Evolutionary conservation across 2,888 invertebrate species (phyloP).

Genomic region (Gandaritis pyraliata): DNA sequence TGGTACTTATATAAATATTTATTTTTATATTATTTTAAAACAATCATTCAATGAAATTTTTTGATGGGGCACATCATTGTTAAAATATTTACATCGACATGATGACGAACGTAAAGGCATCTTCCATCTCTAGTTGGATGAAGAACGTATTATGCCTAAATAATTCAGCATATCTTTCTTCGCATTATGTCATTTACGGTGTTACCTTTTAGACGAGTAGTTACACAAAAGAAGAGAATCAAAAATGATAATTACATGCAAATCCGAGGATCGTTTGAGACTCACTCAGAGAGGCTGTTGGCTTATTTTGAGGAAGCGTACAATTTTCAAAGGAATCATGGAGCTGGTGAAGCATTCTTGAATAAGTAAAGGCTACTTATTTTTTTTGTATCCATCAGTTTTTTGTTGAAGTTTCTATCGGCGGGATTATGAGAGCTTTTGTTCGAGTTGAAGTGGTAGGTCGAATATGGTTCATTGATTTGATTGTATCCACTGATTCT

Average conservation of each 20-base stretch:
- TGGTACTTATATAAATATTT: too few species aligned
- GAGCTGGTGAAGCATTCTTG: conserved; percentile 45
- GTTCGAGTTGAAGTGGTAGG: conserved; percentile 11
- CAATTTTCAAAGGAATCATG: conserved; percentile 45
- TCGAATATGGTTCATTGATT: conserved; percentile 27
- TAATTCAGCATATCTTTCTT: conserved; percentile 81
- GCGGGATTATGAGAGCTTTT: conserved; percentile 14
- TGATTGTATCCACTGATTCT: conserved; percentile 21
- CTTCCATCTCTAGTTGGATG: conserved; percentile 49
- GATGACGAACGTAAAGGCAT: background rate
- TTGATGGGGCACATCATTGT: too few species aligned
- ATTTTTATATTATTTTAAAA: too few species aligned
- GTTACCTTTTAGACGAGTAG: conserved; percentile 79
- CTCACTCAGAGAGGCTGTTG: conserved; percentile 52
- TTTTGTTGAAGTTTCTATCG: conserved; percentile 27
- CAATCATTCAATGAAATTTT: too few species aligned
- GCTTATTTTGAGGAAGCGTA: conserved; percentile 56
- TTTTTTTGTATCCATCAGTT: conserved; percentile 35
- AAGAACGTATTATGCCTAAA: conserved; percentile 78
- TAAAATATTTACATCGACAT: conserved; percentile 10
- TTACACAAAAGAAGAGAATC: conserved; percentile 84
- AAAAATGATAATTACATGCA: conserved; percentile 85
- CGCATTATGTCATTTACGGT: conserved; percentile 82
- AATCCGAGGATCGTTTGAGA: conserved; percentile 75
- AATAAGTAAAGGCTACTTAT: conserved; percentile 44